Percentiles rank a stretch among this genome's conserved stretches.
Conservation (phyloP, 2,797 vertebrate genomes). For the Heliangelus exortis region DNA sequence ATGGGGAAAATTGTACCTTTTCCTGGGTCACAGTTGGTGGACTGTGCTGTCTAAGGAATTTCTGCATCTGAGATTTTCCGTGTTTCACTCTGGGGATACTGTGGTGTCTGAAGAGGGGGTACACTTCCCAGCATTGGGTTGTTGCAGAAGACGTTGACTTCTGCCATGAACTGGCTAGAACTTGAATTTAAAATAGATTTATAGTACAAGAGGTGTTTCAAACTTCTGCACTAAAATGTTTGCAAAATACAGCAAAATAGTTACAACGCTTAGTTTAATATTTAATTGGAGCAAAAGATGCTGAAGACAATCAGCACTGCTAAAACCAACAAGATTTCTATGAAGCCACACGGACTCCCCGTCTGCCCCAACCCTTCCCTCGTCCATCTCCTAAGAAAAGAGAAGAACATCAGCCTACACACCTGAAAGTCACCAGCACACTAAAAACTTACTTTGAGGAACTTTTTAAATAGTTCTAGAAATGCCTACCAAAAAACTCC, state of each 20-base stretch:
- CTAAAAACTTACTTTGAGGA: background rate
- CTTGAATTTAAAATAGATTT: background rate
- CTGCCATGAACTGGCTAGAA: background rate
- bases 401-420: background rate
- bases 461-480: no score
- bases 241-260: background rate
- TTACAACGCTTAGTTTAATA: background rate
- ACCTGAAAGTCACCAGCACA: background rate
- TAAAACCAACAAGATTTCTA: background rate
- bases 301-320: background rate
- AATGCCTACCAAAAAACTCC: no score
- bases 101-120: background rate
- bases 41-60: background rate
- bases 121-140: rapidly evolving
- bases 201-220: background rate
- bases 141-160: background rate
- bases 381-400: rapidly evolving
- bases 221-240: background rate
- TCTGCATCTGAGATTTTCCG: background rate
- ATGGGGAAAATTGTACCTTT: background rate
- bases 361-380: no score
- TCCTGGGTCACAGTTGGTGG: background rate
- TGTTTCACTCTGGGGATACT: rapidly evolving
- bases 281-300: background rate
- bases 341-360: background rate